Percentiles rank a stretch among this genome's conserved stretches.
Conservation (phyloP, 2,113 vertebrate genomes). For the Pteropus alecto region DNA sequence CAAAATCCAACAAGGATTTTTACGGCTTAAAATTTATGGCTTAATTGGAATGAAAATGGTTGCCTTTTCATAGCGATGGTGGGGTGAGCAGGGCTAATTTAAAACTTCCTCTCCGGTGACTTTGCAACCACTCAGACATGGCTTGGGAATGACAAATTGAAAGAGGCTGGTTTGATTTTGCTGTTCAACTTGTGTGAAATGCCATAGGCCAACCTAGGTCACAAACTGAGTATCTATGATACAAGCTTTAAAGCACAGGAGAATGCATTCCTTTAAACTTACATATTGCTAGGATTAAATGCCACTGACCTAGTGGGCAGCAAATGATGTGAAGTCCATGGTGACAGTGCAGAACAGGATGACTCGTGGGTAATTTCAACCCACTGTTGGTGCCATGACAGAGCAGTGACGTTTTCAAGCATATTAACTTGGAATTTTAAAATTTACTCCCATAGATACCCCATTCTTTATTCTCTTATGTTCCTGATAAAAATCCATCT, state of each 20-base stretch:
- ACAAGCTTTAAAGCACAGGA: slow-evolving; percentile 27
- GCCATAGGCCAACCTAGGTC: slow-evolving; percentile 65
- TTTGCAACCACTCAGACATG: slow-evolving; percentile 66
- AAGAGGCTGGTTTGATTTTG: slow-evolving; percentile 67
- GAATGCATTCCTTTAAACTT: slow-evolving; percentile 43
- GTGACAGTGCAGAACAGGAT: background rate
- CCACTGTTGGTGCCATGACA: background rate
- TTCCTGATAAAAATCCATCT: slow-evolving; percentile 31
- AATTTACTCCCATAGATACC: background rate
- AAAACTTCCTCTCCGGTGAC: slow-evolving; percentile 57
- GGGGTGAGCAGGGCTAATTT: slow-evolving; percentile 16
- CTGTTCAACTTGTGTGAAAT: slow-evolving; percentile 64
- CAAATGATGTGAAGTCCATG: background rate
- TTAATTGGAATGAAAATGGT: slow-evolving; percentile 62
- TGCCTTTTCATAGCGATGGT: slow-evolving; percentile 34
- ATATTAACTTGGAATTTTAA: slow-evolving; percentile 44
- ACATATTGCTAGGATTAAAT: slow-evolving; percentile 54
- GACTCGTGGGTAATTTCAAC: background rate
- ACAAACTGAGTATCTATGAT: slow-evolving; percentile 43
- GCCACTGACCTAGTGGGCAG: slow-evolving; percentile 4
- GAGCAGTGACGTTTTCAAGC: slow-evolving; percentile 2
- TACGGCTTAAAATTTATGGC: background rate
- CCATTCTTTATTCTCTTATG: slow-evolving; percentile 6
- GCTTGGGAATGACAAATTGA: slow-evolving; percentile 76
- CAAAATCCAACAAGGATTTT: background rate